These are phyloP conservation scores for Apus apus DNA, from an alignment of 2,113 vertebrate genomes.

Conservation along the genomic window DNA sequence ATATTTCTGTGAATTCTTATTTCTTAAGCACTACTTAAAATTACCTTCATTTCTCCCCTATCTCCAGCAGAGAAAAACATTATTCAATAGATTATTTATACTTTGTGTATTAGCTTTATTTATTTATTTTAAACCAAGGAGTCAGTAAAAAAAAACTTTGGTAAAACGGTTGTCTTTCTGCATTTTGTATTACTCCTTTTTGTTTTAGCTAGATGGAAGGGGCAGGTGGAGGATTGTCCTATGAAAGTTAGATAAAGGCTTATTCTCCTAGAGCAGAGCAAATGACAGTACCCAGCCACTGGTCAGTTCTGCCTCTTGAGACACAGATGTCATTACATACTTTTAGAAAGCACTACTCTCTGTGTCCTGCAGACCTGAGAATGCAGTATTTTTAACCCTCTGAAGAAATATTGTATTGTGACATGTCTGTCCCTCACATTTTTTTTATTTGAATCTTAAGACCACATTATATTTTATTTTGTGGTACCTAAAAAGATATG, in stretches of 20 bases:
- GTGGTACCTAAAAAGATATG: not conserved
- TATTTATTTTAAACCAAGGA: not conserved
- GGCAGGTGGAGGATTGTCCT: too few relatives aligned
- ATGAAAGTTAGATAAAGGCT: not conserved
- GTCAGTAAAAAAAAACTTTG: not conserved
- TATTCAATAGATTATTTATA: not conserved
- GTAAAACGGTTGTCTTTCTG: not conserved
- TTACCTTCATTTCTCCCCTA: not conserved
- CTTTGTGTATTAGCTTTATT: not conserved
- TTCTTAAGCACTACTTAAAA: not conserved
- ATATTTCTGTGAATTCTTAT: not conserved
- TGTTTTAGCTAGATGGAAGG: not conserved
- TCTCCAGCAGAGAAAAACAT: not conserved
- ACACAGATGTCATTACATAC: not conserved
- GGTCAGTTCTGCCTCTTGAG: not conserved
- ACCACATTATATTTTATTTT: not conserved
- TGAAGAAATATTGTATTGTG: not conserved
- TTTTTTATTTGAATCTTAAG: not conserved
- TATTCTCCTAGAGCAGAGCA: not conserved
- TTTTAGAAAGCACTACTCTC: not conserved
- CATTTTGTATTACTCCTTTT: not conserved
- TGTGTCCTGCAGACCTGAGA: not conserved
- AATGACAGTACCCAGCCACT: not conserved
- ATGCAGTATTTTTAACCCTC: not conserved
- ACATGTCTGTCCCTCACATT: not conserved